Evolutionary conservation across 1,140 invertebrate genomes (phyloP).

Genomic region (Hycleus cichorii): DNA sequence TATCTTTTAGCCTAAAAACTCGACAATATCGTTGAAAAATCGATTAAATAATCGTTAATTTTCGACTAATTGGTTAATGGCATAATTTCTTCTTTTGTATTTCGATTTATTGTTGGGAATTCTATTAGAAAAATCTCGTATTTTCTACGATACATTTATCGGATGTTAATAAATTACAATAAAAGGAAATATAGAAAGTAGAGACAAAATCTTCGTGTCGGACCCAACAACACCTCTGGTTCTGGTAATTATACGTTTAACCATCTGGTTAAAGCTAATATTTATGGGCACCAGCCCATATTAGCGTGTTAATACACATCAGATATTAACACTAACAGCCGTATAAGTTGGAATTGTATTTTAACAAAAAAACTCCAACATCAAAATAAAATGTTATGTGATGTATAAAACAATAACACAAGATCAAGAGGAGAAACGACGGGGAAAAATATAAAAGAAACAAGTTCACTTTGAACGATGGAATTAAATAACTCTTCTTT

Average conservation of each 20-base stretch:
- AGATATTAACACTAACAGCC: constrained; percentile 19
- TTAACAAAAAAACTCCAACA: not conserved
- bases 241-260: constrained; percentile 30
- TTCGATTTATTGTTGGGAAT: too few species aligned
- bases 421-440: not conserved
- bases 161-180: constrained; percentile 8
- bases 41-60: too few species aligned
- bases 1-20: too few species aligned
- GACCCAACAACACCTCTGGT: constrained; percentile 25
- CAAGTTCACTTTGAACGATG: constrained; percentile 6
- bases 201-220: constrained; percentile 22
- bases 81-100: too few species aligned
- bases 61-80: too few species aligned
- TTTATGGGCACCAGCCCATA: constrained; percentile 33
- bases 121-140: too few species aligned
- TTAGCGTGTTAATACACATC: constrained; percentile 33
- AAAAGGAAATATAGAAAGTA: constrained; percentile 9
- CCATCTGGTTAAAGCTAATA: constrained; percentile 30
- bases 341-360: constrained; percentile 3
- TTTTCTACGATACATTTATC: too few species aligned
- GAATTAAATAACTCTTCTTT: constrained; percentile 14
- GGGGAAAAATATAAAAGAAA: not conserved
- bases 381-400: not conserved
- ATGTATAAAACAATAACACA: not conserved
- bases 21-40: too few species aligned